Conservation (phyloP, 1,140 invertebrate species). For the Manduca sexta region DNA sequence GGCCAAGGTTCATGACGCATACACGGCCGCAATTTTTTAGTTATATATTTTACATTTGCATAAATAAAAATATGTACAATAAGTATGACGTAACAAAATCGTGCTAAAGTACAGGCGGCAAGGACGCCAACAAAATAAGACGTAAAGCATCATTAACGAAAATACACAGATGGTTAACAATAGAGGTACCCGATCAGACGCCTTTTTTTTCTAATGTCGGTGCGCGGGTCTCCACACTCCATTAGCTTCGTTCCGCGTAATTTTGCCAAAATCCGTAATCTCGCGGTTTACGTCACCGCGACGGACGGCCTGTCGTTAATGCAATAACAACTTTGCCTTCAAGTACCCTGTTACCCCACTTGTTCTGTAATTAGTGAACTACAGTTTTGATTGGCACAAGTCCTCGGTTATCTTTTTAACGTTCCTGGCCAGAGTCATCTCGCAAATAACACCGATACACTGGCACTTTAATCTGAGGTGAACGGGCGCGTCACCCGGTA, state of each 20-base stretch:
- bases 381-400: too few species aligned
- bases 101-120: neutral
- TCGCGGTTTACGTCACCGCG: slow-evolving; percentile 40
- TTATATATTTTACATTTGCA: too few species aligned
- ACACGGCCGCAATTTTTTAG: too few species aligned
- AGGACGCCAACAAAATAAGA: too few species aligned
- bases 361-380: slow-evolving; percentile 13
- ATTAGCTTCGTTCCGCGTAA: slow-evolving; percentile 52
- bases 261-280: slow-evolving; percentile 56
- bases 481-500: too few species aligned
- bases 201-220: slow-evolving; percentile 1
- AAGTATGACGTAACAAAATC: neutral
- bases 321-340: slow-evolving; percentile 30
- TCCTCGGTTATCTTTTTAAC: too few species aligned
- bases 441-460: too few species aligned
- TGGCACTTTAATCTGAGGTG: too few species aligned
- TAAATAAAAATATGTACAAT: neutral
- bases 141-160: neutral
- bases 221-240: slow-evolving; percentile 32
- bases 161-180: neutral
- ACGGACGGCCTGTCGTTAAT: slow-evolving; percentile 38
- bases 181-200: neutral
- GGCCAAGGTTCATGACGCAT: too few species aligned
- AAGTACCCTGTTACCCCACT: slow-evolving; percentile 42
- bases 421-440: too few species aligned